phyloP scores from a whole-genome alignment of 1,140 invertebrate species.

The Cyclina sinensis region DNA sequence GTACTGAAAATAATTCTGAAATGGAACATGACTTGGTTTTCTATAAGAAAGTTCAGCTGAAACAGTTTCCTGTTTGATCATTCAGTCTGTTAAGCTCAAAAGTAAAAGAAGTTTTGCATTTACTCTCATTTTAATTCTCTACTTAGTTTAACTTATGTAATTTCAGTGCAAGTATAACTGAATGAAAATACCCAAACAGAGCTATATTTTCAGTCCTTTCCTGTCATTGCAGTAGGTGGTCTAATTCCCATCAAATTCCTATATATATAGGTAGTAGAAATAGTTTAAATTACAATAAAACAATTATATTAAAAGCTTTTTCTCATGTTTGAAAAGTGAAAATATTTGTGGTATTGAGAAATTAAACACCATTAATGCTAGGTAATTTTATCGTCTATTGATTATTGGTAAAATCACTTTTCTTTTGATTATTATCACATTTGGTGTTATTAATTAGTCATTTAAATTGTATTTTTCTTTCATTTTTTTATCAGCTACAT shows the following conservation, averaged over 20 bases:
- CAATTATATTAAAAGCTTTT: constrained; percentile 29
- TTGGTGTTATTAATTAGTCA: not conserved
- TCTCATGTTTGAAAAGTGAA: not conserved
- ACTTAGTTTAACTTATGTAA: too few species aligned
- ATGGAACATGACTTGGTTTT: too few species aligned
- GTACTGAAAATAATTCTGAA: too few species aligned
- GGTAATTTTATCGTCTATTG: constrained; percentile 36
- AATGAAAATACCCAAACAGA: too few species aligned
- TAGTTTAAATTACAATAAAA: constrained; percentile 22
- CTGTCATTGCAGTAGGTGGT: constrained; percentile 27
- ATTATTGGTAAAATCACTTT: constrained; percentile 25
- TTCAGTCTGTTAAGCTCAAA: too few species aligned
- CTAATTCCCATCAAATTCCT: not conserved
- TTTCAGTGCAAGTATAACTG: too few species aligned
- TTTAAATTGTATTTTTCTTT: not conserved
- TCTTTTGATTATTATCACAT: not conserved
- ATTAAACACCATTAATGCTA: constrained; percentile 31
- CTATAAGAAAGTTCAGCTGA: too few species aligned
- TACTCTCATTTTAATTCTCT: too few species aligned
- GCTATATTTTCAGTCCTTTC: too few species aligned
- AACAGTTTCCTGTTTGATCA: too few species aligned
- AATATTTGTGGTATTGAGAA: constrained; percentile 19
- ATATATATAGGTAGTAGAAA: not conserved
- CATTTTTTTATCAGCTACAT: not conserved
- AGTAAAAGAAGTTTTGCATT: too few species aligned